Conservation (phyloP, 2,113 vertebrate species). For the Rynchops niger region DNA sequence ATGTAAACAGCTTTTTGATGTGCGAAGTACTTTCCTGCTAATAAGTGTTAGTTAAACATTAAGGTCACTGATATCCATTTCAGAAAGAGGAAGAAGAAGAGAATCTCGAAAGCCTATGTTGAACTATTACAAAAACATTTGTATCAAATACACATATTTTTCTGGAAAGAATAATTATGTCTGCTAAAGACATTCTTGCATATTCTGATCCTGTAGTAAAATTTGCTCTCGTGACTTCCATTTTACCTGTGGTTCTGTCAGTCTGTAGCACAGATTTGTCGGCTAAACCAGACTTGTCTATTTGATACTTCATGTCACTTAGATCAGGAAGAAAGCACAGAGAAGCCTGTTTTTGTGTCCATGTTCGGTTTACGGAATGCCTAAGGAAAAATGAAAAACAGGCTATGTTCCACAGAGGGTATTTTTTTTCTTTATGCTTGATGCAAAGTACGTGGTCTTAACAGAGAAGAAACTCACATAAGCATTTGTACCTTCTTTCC, state of each 20-base stretch:
- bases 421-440: not conserved
- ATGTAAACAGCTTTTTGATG: not conserved
- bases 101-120: not conserved
- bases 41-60: not conserved
- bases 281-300: constrained; percentile 18
- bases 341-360: constrained; percentile 72
- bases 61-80: not conserved
- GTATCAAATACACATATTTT: not conserved
- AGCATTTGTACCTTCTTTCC: not conserved
- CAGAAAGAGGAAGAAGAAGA: not conserved
- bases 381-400: constrained; percentile 46
- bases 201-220: not conserved
- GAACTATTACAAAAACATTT: not conserved
- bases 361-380: constrained; percentile 73
- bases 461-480: not conserved
- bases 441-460: not conserved
- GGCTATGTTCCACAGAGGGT: not conserved
- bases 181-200: not conserved
- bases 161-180: not conserved
- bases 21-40: not conserved
- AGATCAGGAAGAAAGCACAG: constrained; percentile 44
- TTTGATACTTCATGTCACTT: constrained; percentile 25
- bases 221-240: not conserved
- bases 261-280: not conserved
- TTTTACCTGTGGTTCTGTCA: constrained; percentile 43